Evolutionary conservation across 2,113 vertebrate species (phyloP).

Genomic region (Nansenia antarctica): DNA sequence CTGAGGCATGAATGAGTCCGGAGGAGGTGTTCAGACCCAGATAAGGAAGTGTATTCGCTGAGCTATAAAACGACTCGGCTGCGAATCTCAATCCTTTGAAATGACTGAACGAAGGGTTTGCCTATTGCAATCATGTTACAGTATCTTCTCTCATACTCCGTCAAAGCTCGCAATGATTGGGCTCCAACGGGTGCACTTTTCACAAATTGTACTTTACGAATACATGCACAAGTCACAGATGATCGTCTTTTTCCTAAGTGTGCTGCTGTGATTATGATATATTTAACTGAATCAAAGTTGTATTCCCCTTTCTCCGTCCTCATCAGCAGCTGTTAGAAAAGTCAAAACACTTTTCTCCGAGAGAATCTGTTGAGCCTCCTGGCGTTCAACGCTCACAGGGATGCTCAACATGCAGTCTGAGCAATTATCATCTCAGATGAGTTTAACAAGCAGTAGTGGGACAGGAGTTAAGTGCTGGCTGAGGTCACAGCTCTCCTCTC

Average conservation of each 20-base stretch:
- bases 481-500: neutral
- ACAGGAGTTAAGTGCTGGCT: constrained; percentile 13
- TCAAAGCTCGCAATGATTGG: neutral
- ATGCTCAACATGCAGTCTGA: constrained; percentile 7
- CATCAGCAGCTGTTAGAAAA: constrained; percentile 21
- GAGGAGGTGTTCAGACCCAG: neutral
- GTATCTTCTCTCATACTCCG: neutral
- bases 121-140: neutral
- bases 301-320: neutral
- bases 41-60: neutral
- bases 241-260: neutral
- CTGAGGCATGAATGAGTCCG: neutral
- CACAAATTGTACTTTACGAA: neutral
- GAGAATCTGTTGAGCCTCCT: constrained; percentile 12
- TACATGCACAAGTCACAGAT: neutral
- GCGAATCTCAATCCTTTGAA: neutral
- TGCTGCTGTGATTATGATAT: neutral
- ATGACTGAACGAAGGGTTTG: neutral
- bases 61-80: neutral
- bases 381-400: neutral
- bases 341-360: constrained; percentile 11
- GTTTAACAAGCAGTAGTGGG: constrained; percentile 10
- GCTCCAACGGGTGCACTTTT: neutral
- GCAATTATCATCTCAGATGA: constrained; percentile 26
- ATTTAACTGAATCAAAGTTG: constrained; percentile 5